Evolutionary conservation across 2,888 invertebrate species (phyloP), one percentile per base, ranked within the genome.

Genomic region (Xylota sylvarum): DNA sequence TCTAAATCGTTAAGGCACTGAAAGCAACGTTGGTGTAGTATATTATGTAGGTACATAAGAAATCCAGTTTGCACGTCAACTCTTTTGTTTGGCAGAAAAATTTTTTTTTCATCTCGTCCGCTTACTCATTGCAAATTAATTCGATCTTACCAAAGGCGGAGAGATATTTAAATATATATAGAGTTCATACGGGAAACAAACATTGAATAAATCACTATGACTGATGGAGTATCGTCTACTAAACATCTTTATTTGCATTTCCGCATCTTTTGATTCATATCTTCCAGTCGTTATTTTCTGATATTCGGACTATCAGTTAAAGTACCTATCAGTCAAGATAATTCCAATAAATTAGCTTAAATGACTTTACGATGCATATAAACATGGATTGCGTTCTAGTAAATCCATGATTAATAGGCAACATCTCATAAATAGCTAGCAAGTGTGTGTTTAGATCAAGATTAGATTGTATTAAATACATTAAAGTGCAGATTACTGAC

Each of bases 61-160:
- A 48, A 65, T 32, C 67, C 14, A 60, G 67, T 69, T 76, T 48
- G 37, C 32, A 55, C 56, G 17, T 35, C 76, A 76, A 48, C 46
- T 76, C 35, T 76, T 67, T 77, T 77, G 67, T 50, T 69, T 76
- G 30, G n/a, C n/a, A 37, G 27, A 14, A 40, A 17, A 9, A 0
- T 3, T 14, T 9, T 5, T 32, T 7, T 14, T 27, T 19, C 14
- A 4, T 14, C 2, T 32, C 4, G 10, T n/a, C 12, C 2, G 40
- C n/a, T 40, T 40, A 40, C 4, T n/a, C 2, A 52, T 23, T 55
- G n/a, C 9, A 56, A 17, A 56, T 35, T 9, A 12, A 35, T 17
- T 35, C 23, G n/a, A 40, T 60, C 40, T 40, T 23, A 23, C 23
- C 3, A 23, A 2, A 23, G 23, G 23, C 23, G 23, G 5, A 23